Base-by-base conservation (phyloP, 2,888 invertebrate species). In the Mythimna loreyi region DNA sequence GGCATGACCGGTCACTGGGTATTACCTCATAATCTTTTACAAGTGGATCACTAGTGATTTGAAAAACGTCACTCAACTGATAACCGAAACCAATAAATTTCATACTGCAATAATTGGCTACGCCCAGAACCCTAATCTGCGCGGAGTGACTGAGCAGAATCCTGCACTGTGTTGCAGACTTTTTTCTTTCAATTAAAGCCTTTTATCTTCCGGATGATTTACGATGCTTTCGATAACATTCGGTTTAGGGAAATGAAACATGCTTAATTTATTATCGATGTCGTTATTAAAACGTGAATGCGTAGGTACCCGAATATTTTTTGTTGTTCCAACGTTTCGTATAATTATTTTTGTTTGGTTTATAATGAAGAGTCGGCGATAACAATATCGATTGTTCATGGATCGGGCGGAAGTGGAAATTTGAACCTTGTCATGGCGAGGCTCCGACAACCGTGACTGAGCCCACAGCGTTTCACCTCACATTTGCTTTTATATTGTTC, bases 371-470 rank as follows among this genome's bases (percentile, higher is more conserved):
- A 92, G 89, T 89, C 91, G 87, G 86, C 90, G 91, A 91, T 88
- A 92, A 92, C 93, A 92, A 93, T 92, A 93, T 93, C 92, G 93
- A 94, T 94, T 94, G 93, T 94, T 92, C 90, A 91, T 91, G 89
- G 89, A 89, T 89, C 86, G 87, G 86, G 87, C 94, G 94, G 94
- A 94, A 93, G 93, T 93, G 88, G 92, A 92, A 94, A 94, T 93
- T 93, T 91, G 92, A 94, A 89, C 92, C 91, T 91, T 88, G 91
- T 89, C 90, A 93, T 90, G 90, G 88, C 86, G 90, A 87, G 87
- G 89, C 89, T 88, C 87, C 87, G 90, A 93, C 84, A 86, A 85
- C 93, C 94, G 94, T 94, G 94, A 95, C 93, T 90, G 91, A 91
- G 87, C 90, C 91, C 91, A 92, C 92, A 92, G 92, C 90, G 90